Percentiles rank a stretch among this genome's conserved stretches.
These are phyloP conservation scores for Melangyna quadrimaculata DNA, from an alignment of 2,888 invertebrate genomes.

Conservation along the genomic window DNA sequence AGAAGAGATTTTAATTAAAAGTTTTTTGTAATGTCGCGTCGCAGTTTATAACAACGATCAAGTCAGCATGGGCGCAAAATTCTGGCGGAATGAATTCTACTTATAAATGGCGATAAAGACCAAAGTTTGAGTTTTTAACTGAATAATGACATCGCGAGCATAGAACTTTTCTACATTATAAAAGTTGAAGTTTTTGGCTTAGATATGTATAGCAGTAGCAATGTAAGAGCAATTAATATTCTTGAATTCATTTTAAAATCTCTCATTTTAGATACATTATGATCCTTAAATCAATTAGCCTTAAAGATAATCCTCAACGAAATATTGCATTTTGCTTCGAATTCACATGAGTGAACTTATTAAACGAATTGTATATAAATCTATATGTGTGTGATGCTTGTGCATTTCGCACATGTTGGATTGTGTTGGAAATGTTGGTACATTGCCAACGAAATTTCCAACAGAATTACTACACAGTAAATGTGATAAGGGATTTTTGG, in stretches of 20 bases:
- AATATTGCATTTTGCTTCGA: slow-evolving; percentile 33
- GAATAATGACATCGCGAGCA: neutral
- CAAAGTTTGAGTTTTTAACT: slow-evolving; percentile 27
- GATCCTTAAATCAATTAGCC: slow-evolving; percentile 54
- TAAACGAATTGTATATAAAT: neutral
- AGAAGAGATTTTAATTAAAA: slow-evolving; percentile 65
- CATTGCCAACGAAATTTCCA: slow-evolving; percentile 42
- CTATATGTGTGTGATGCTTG: neutral
- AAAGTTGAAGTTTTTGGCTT: neutral
- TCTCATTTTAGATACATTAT: neutral
- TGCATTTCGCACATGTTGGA: neutral
- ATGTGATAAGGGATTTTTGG: slow-evolving; percentile 11
- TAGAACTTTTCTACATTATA: neutral
- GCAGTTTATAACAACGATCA: slow-evolving; percentile 62
- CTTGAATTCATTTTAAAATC: neutral
- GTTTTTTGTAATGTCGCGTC: slow-evolving; percentile 31
- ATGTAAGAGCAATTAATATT: neutral
- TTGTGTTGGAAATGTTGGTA: slow-evolving; percentile 11
- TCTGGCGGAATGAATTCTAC: slow-evolving; percentile 31
- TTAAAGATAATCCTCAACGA: slow-evolving; percentile 40
- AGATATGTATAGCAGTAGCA: neutral
- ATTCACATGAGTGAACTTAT: slow-evolving; percentile 42
- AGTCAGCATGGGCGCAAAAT: slow-evolving; percentile 50
- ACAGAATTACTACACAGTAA: slow-evolving; percentile 25
- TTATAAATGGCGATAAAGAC: slow-evolving; percentile 51